A percentile compares a stretch with the other conserved stretches of the same genome.
phyloP scores from a whole-genome alignment of 2,888 invertebrate genomes.

The Bhutanitis thaidina region DNA sequence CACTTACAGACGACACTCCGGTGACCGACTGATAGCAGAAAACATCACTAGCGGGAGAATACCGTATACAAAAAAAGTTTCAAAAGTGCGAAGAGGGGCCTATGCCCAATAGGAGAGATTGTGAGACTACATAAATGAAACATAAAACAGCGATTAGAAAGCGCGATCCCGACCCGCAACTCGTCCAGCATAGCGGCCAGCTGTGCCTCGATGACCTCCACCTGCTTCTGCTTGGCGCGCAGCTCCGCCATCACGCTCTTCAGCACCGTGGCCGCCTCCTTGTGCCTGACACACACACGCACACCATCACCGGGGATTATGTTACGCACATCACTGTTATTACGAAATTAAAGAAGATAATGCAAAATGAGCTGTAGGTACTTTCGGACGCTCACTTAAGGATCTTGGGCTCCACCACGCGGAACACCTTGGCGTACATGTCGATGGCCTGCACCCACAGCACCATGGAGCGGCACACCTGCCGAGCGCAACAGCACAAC shows the following conservation, averaged over 20 bases:
- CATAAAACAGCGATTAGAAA: not conserved
- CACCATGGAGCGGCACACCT: constrained; percentile 94
- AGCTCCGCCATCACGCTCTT: constrained; percentile 87
- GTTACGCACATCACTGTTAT: too few relatives aligned
- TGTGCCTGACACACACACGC: constrained; percentile 75
- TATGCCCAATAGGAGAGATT: too few relatives aligned
- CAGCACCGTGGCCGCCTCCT: constrained; percentile 88
- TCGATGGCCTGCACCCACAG: constrained; percentile 96
- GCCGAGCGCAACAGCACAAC: constrained; percentile 65
- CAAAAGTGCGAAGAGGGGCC: too few relatives aligned
- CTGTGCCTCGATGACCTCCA: constrained; percentile 90
- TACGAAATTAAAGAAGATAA: too few relatives aligned
- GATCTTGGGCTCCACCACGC: constrained; percentile 93
- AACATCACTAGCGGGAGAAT: too few relatives aligned
- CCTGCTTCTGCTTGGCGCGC: constrained; percentile 88
- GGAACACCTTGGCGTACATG: constrained; percentile 91
- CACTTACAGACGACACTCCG: too few relatives aligned
- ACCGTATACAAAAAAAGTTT: too few relatives aligned
- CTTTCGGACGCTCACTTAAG: constrained; percentile 75
- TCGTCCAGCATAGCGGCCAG: constrained; percentile 85
- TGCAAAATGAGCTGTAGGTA: too few relatives aligned
- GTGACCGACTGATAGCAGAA: too few relatives aligned
- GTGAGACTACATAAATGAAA: too few relatives aligned
- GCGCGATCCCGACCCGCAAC: constrained; percentile 77
- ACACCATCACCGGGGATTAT: not conserved